These are phyloP conservation scores for Saccostrea cuccullata DNA, from an alignment of 1,140 invertebrate genomes.

Conservation along the genomic window DNA sequence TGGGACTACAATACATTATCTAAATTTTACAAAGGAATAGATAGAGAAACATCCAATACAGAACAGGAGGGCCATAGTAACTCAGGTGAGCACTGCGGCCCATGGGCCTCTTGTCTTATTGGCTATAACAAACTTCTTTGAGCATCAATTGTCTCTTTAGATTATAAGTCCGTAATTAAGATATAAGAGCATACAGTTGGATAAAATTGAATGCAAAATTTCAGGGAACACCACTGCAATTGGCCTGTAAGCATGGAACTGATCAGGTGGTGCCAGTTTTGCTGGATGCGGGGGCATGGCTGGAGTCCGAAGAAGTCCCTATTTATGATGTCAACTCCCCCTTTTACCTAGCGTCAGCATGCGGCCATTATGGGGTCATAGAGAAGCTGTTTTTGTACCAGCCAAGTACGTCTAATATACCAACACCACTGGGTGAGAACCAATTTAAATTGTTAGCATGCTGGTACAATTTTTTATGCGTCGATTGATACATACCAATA, in stretches of 20 bases:
- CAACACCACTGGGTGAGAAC: constrained; percentile 47
- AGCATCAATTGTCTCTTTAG: no score
- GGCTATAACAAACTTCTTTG: no score
- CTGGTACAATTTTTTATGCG: no score
- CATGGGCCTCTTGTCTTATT: no score
- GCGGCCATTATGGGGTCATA: constrained; percentile 59
- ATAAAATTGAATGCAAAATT: constrained; percentile 3
- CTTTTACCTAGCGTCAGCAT: constrained; percentile 62
- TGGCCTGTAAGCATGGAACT: constrained; percentile 51
- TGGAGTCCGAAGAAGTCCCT: constrained; percentile 32
- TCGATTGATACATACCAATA: no score
- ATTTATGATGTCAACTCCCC: constrained; percentile 61
- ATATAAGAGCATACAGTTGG: no score
- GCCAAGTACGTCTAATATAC: constrained; percentile 59
- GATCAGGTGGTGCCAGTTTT: constrained; percentile 49
- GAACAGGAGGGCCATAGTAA: no score
- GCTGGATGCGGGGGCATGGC: constrained; percentile 44
- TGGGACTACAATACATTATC: no score
- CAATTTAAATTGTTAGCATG: not conserved
- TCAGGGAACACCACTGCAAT: constrained; percentile 60
- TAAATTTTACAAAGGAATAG: no score
- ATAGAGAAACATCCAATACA: no score
- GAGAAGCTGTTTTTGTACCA: constrained; percentile 52
- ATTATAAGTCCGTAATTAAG: no score
- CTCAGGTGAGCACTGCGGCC: no score